Conservation (phyloP, 2,888 invertebrate genomes). For the Cantharis rufa region DNA sequence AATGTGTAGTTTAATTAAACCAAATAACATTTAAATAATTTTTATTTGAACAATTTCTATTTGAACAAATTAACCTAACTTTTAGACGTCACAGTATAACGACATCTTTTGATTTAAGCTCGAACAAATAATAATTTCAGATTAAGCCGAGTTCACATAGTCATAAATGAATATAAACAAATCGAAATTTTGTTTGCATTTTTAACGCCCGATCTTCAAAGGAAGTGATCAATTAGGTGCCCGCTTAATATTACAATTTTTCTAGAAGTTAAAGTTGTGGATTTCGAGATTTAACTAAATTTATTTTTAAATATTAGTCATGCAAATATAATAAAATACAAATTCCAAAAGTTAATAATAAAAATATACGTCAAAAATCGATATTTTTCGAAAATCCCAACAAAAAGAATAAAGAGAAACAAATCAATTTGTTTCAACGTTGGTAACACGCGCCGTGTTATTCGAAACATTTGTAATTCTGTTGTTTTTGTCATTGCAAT, state of each 20-base stretch:
- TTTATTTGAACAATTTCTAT: no score
- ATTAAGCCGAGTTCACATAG: not conserved
- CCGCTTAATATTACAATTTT: not conserved
- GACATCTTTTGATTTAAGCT: not conserved
- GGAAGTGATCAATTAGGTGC: not conserved
- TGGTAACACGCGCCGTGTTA: slow-evolving; percentile 17
- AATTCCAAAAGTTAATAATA: not conserved
- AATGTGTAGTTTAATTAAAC: slow-evolving; percentile 10
- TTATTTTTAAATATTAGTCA: not conserved
- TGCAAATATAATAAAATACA: not conserved
- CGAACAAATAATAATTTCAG: not conserved
- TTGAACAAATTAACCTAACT: not conserved
- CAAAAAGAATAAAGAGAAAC: not conserved
- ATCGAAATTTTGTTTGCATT: not conserved
- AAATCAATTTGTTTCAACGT: not conserved
- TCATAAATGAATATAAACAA: not conserved
- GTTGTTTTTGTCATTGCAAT: slow-evolving; percentile 33
- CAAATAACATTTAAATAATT: slow-evolving; percentile 22
- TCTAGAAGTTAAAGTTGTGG: not conserved
- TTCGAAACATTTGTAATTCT: slow-evolving; percentile 30
- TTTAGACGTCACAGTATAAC: not conserved
- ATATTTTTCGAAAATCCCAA: not conserved
- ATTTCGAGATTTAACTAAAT: no score
- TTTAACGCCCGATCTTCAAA: not conserved
- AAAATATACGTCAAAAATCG: not conserved